Percentiles rank a stretch among this genome's conserved stretches.
These are phyloP conservation scores for Byasa hedistus DNA, from an alignment of 2,888 invertebrate species.

Conservation along the genomic window DNA sequence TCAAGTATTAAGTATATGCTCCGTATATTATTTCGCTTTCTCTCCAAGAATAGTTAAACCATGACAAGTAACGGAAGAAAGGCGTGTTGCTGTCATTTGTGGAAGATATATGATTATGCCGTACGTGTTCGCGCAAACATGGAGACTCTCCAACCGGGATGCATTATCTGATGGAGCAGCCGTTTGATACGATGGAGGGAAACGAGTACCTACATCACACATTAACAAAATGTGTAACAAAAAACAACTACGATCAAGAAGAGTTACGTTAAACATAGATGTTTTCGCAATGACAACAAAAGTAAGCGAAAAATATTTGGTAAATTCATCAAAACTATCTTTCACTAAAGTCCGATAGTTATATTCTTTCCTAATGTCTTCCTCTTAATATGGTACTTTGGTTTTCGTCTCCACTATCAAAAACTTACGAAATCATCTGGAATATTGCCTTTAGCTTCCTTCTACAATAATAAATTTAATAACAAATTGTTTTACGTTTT, in stretches of 20 bases:
- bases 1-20: too few relatives aligned
- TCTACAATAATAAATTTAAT: too few relatives aligned
- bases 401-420: too few relatives aligned
- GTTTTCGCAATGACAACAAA: background rate
- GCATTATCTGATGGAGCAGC: slow-evolving; percentile 14
- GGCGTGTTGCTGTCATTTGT: slow-evolving; percentile 7
- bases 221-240: background rate
- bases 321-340: too few relatives aligned
- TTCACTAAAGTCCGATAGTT: too few relatives aligned
- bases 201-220: background rate
- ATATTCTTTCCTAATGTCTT: too few relatives aligned
- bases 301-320: too few relatives aligned
- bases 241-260: background rate
- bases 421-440: too few relatives aligned
- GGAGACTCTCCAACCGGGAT: slow-evolving; percentile 11
- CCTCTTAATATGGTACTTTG: too few relatives aligned
- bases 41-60: slow-evolving; percentile 12
- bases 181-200: slow-evolving; percentile 2
- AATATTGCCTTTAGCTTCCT: too few relatives aligned
- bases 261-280: background rate
- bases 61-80: slow-evolving; percentile 6
- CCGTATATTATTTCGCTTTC: background rate
- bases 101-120: slow-evolving; percentile 19
- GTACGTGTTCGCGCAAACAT: slow-evolving; percentile 21
- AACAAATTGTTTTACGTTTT: too few relatives aligned